Percentiles rank a stretch among this genome's conserved stretches.
phyloP scores from a whole-genome alignment of 1,140 invertebrate species.

The Drosophila melanica region DNA sequence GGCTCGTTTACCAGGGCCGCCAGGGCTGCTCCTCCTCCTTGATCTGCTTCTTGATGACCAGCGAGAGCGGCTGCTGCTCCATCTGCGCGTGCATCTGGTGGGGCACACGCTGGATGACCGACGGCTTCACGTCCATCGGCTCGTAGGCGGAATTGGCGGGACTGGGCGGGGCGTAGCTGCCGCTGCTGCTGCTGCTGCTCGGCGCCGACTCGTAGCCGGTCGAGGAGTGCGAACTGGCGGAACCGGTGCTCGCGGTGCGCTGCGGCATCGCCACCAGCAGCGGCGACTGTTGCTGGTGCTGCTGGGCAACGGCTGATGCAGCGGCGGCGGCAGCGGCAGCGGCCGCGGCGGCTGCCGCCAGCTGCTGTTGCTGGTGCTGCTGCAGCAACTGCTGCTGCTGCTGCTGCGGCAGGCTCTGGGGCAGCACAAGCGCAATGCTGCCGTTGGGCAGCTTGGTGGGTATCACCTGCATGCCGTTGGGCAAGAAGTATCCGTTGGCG shows the following conservation, averaged over 20 bases:
- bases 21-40: conserved; percentile 85
- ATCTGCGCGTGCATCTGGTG: conserved; percentile 86
- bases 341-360: conserved; percentile 54
- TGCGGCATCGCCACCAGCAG: conserved; percentile 89
- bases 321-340: conserved; percentile 85
- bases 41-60: conserved; percentile 85
- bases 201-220: conserved; percentile 82
- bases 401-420: conserved; percentile 84
- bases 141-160: conserved; percentile 82
- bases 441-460: conserved; percentile 92
- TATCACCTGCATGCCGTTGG: conserved; percentile 90
- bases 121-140: conserved; percentile 82
- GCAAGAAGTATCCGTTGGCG: conserved; percentile 86
- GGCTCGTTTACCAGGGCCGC: conserved; percentile 89
- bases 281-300: conserved; percentile 86
- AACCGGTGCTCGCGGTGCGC: conserved; percentile 88
- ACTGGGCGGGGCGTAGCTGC: conserved; percentile 77
- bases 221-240: conserved; percentile 86
- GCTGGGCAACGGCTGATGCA: conserved; percentile 13
- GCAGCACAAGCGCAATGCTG: conserved; percentile 91
- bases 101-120: conserved; percentile 84
- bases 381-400: conserved; percentile 85
- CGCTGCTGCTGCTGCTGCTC: conserved; percentile 62
- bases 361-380: conserved; percentile 85
- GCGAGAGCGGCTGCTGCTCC: conserved; percentile 87